Evolutionary conservation across 2,888 invertebrate genomes (phyloP).

Genomic region (Amblyjoppa proteus): DNA sequence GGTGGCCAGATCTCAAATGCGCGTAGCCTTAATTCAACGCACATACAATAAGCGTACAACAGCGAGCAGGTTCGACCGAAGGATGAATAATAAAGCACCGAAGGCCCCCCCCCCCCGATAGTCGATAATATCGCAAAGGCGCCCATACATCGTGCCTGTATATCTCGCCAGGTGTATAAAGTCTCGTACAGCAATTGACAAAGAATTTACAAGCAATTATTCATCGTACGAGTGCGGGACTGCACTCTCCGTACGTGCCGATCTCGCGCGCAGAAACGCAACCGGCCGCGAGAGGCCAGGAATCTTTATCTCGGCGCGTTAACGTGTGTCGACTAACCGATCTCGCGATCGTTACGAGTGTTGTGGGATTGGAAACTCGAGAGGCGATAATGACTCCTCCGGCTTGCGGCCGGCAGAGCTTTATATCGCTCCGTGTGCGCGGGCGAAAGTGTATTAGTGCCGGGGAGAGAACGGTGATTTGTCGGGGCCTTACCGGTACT

Average conservation of each 20-base stretch:
- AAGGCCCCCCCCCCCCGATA: neutral
- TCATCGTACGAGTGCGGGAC: slow-evolving; percentile 35
- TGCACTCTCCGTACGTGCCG: neutral
- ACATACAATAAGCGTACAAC: neutral
- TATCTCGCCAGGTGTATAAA: slow-evolving; percentile 45
- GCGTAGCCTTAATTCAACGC: neutral
- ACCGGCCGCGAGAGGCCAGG: slow-evolving; percentile 10
- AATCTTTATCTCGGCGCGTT: slow-evolving; percentile 1
- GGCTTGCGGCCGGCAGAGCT: slow-evolving; percentile 19
- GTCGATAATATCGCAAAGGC: slow-evolving; percentile 39
- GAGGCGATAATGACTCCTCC: slow-evolving; percentile 54
- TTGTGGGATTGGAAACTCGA: slow-evolving; percentile 54
- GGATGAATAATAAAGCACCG: slow-evolving; percentile 50
- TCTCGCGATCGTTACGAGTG: slow-evolving; percentile 33
- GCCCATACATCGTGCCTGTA: neutral
- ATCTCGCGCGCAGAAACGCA: slow-evolving; percentile 12
- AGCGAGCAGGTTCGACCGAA: slow-evolving; percentile 16
- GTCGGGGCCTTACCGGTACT: slow-evolving; percentile 20
- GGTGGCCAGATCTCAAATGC: neutral
- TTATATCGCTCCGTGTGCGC: neutral
- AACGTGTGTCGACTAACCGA: slow-evolving; percentile 30
- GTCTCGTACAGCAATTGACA: slow-evolving; percentile 47
- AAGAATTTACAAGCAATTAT: slow-evolving; percentile 60
- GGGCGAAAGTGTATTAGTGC: slow-evolving; percentile 49
- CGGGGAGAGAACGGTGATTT: slow-evolving; percentile 45